Evolutionary conservation across 2,797 vertebrate genomes (phyloP).

Genomic region (Discoglossus pictus): DNA sequence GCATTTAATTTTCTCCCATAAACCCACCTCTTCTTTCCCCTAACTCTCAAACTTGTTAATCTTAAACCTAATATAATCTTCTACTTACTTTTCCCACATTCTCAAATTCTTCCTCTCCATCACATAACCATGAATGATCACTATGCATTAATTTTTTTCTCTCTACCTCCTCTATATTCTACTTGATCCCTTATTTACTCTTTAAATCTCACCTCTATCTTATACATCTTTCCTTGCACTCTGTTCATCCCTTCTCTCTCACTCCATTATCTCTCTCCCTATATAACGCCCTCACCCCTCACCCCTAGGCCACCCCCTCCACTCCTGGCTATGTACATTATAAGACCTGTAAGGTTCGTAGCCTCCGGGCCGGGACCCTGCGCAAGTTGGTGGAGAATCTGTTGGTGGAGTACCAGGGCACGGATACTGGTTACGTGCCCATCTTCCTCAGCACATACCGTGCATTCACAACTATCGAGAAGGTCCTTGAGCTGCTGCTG

Average conservation of each 20-base stretch:
- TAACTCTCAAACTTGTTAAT: no score
- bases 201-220: neutral
- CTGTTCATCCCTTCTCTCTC: neutral
- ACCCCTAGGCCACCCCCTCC: neutral
- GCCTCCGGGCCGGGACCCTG: conserved; percentile 77
- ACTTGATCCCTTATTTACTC: neutral
- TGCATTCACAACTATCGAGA: conserved; percentile 71
- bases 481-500: conserved; percentile 79
- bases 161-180: neutral
- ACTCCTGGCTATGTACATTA: conserved; percentile 75
- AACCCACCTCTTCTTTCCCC: no score
- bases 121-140: neutral
- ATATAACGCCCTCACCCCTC: neutral
- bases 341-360: conserved; percentile 82
- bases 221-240: neutral
- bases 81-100: no score
- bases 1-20: no score
- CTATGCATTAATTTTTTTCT: no score
- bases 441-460: conserved; percentile 85
- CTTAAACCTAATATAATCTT: no score
- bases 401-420: conserved; percentile 66
- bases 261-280: neutral
- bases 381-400: conserved; percentile 74
- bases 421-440: conserved; percentile 72
- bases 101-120: conserved; percentile 30